phyloP scores from a whole-genome alignment of 2,113 vertebrate species.

The Andinoacara biseriatus region DNA sequence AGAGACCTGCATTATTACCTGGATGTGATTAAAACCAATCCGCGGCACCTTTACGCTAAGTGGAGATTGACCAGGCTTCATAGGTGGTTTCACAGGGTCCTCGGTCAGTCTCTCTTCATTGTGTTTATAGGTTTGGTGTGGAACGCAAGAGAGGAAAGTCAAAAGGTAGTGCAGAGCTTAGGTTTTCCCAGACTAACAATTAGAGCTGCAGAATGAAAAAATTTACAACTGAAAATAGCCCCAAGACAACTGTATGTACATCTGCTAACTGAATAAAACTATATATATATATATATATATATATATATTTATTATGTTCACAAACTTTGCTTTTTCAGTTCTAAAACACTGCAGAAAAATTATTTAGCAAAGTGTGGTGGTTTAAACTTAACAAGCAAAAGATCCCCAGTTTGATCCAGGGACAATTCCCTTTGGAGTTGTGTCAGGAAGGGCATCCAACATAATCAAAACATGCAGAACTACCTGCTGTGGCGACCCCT shows the following conservation, averaged over 20 bases:
- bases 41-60: constrained; percentile 1
- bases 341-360: not conserved
- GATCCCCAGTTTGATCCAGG: not conserved
- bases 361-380: not conserved
- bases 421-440: not conserved
- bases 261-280: not conserved
- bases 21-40: constrained; percentile 57
- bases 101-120: not conserved
- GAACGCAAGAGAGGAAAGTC: not conserved
- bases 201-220: constrained; percentile 1
- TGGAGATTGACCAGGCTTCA: constrained; percentile 38
- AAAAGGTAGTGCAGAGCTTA: constrained; percentile 6
- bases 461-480: no score
- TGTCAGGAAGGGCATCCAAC: not conserved
- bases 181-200: not conserved
- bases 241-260: not conserved
- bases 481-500: no score
- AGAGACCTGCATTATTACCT: constrained; percentile 49
- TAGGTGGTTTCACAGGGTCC: not conserved
- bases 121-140: not conserved
- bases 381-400: not conserved
- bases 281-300: no score
- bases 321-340: not conserved
- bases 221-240: not conserved
- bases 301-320: not conserved